Base-by-base conservation (phyloP, 2,113 vertebrate genomes). In the Chunga burmeisteri region DNA sequence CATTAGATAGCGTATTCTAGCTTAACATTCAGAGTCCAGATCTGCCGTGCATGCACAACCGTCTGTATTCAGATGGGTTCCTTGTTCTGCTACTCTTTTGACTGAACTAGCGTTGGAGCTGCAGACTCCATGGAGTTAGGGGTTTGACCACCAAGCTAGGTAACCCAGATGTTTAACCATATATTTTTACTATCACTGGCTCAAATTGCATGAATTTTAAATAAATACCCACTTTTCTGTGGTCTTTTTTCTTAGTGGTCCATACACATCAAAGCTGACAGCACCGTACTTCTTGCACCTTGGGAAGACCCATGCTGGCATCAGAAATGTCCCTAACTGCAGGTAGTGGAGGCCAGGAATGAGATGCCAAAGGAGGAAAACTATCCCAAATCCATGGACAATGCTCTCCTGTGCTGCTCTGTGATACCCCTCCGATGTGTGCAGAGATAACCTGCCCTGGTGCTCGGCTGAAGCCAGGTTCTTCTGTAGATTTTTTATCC, bases 371-470 rank as follows among this genome's bases (percentile, higher is more conserved):
- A 66, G 55, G 27, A 55, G 7, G 6, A 80, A 36, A 71, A 40
- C 6, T 29, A 63, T 7, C 29, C 38, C 36, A 90, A 90, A 86
- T 38, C 42, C 61, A 22, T 23, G n/a, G 32, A 3, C 19, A 38
- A 4, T 27, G 12, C 7, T 73, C 20, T 91, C n/a, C 26, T 3
- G 1, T 68, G 26, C 27, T 56, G 30, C 4, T 7, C 26, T 55
- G 14, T 30, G n/a, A 27, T 47, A 55, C 13, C 36, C 7, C 11
- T 56, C 0, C 1, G 19, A 32, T 20, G 4, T 2, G 2, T 72
- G 63, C 25, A 82, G 44, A 47, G 6, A 10, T 26, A 38, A 55
- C 25, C 8, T 0, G 0, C 12, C 16, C 14, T 56, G 29, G 38
- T 4, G 38, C 36, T 72, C 4, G 2, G 9, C 36, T 46, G 73